Conservation (phyloP, 1,140 invertebrate genomes). For the Metopolophium dirhodum region DNA sequence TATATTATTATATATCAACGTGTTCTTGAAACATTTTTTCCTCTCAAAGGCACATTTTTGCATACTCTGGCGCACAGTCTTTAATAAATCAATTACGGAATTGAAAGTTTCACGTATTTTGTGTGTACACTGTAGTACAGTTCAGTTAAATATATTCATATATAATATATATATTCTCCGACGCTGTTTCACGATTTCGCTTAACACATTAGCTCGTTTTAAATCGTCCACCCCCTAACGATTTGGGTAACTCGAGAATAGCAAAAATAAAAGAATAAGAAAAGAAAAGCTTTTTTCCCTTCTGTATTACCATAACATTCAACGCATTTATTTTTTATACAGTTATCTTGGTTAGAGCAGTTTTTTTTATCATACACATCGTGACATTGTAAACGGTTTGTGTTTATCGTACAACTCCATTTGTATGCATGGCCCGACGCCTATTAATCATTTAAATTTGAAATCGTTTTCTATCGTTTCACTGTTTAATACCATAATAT, state of each 20-base stretch:
- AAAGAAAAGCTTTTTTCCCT: neutral
- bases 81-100: neutral
- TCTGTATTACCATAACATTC: neutral
- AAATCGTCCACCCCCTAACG: neutral
- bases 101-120: neutral
- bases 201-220: neutral
- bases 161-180: neutral
- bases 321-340: constrained; percentile 10
- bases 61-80: neutral
- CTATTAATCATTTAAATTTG: constrained; percentile 52
- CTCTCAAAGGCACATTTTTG: neutral
- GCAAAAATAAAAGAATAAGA: neutral
- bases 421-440: neutral
- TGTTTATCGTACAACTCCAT: constrained; percentile 34
- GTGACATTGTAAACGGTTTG: constrained; percentile 33
- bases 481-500: neutral
- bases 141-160: no score
- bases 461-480: constrained; percentile 31
- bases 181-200: neutral
- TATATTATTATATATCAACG: neutral
- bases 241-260: neutral
- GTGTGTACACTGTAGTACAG: neutral
- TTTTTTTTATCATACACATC: constrained; percentile 37
- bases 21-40: neutral
- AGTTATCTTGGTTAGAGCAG: neutral